Conservation (phyloP, 1,140 invertebrate genomes). For the Drosophila elegans region DNA sequence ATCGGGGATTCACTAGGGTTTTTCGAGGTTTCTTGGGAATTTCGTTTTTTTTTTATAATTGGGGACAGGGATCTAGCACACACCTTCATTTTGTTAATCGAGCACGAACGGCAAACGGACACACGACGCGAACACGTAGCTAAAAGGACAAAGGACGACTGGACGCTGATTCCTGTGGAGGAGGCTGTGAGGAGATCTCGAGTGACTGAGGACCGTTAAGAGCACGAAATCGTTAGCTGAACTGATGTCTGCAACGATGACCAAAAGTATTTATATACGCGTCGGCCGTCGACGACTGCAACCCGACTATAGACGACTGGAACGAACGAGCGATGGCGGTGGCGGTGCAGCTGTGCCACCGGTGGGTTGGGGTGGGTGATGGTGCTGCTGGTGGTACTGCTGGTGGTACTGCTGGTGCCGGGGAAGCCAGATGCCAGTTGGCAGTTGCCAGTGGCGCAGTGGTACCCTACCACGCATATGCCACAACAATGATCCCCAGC, state of each 20-base stretch:
- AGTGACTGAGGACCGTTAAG: slow-evolving; percentile 70
- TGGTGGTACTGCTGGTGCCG: slow-evolving; percentile 3
- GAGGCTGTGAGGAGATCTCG: slow-evolving; percentile 51
- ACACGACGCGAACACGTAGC: slow-evolving; percentile 47
- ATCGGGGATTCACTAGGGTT: slow-evolving; percentile 22
- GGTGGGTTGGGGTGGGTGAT: slow-evolving; percentile 22
- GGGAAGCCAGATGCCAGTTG: slow-evolving; percentile 27
- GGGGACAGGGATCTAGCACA: slow-evolving; percentile 12
- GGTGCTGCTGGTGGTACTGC: neutral
- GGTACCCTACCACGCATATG: slow-evolving; percentile 64
- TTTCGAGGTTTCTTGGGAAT: no score
- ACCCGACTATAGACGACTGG: slow-evolving; percentile 39
- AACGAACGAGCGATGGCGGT: slow-evolving; percentile 20
- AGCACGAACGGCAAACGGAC: slow-evolving; percentile 42
- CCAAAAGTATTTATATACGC: slow-evolving; percentile 84
- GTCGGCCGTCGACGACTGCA: slow-evolving; percentile 38
- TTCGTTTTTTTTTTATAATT: no score
- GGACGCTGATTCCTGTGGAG: slow-evolving; percentile 36
- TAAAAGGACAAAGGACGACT: slow-evolving; percentile 62
- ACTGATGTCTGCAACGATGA: slow-evolving; percentile 83
- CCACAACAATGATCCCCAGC: slow-evolving; percentile 44
- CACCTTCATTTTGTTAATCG: slow-evolving; percentile 69
- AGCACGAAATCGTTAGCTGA: slow-evolving; percentile 82
- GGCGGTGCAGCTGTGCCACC: slow-evolving; percentile 38
- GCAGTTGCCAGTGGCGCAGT: slow-evolving; percentile 22